Conservation (phyloP, 1,140 invertebrate genomes). For the Psilanteris sp. region DNA sequence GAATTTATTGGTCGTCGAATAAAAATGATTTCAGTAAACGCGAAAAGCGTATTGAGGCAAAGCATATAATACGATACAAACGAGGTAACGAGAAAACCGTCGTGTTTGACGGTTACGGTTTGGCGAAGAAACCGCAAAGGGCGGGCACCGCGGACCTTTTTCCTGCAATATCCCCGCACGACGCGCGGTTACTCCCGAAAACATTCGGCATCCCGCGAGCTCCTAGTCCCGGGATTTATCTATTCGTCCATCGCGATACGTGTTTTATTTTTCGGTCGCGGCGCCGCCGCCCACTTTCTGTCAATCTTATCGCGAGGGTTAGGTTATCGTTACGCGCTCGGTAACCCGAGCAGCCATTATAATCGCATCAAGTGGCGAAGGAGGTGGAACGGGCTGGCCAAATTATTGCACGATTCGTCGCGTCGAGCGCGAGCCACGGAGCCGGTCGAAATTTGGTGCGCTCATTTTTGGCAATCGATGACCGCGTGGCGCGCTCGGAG, state of each 20-base stretch:
- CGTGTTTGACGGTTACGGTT: no score
- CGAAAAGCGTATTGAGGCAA: no score
- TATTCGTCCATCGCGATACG: slow-evolving; percentile 40
- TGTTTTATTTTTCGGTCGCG: slow-evolving; percentile 39
- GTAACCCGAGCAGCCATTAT: slow-evolving; percentile 77
- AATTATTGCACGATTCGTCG: slow-evolving; percentile 74
- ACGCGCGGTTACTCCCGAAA: neutral
- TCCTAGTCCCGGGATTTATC: slow-evolving; percentile 26
- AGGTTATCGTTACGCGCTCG: slow-evolving; percentile 70
- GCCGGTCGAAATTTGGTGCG: slow-evolving; percentile 64
- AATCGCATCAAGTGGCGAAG: slow-evolving; percentile 73
- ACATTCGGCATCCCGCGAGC: slow-evolving; percentile 10
- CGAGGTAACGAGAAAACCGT: no score
- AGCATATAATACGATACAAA: no score
- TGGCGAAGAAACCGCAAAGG: no score
- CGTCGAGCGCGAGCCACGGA: slow-evolving; percentile 58
- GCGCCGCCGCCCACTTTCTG: slow-evolving; percentile 31
- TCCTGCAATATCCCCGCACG: slow-evolving; percentile 10
- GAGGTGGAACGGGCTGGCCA: slow-evolving; percentile 58
- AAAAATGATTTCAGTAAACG: slow-evolving; percentile 35
- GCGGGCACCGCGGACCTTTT: neutral
- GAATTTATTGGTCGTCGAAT: slow-evolving; percentile 13
- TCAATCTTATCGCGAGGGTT: slow-evolving; percentile 58
- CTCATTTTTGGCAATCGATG: slow-evolving; percentile 68
- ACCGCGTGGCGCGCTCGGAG: slow-evolving; percentile 29